phyloP scores from a whole-genome alignment of 2,797 vertebrate species.

The Sphenopsis melanotis region DNA sequence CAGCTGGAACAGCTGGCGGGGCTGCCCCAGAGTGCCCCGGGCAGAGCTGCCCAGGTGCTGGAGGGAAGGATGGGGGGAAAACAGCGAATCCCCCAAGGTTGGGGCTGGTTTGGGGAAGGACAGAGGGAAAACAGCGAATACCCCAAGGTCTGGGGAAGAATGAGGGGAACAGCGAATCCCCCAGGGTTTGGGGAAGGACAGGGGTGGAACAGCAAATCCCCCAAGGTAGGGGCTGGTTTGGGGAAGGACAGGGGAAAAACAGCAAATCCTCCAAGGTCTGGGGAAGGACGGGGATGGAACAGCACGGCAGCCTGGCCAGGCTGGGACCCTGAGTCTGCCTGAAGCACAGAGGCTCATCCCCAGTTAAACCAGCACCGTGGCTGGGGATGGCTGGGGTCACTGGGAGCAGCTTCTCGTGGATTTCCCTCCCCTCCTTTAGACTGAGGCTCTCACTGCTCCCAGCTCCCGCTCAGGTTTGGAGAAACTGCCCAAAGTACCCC shows the following conservation, averaged over 20 bases:
- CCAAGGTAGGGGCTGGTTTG: no score
- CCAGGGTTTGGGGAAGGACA: no score
- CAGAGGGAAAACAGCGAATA: no score
- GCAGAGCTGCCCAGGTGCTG: neutral
- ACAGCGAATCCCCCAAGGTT: no score
- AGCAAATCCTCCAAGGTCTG: neutral
- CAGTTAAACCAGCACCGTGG: neutral
- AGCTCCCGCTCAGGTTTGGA: fast-evolving
- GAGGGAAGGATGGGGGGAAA: neutral
- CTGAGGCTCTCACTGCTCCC: neutral
- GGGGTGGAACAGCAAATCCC: no score
- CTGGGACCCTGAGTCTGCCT: neutral
- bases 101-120: neutral
- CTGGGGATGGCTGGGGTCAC: neutral
- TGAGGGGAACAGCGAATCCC: no score
- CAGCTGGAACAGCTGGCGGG: neutral
- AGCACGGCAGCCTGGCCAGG: neutral
- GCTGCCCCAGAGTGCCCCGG: neutral
- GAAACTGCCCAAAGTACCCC: no score
- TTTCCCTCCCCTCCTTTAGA: neutral
- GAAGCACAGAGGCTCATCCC: neutral
- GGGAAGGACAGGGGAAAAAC: neutral
- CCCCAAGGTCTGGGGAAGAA: no score
- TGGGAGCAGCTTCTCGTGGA: neutral
- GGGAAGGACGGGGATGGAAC: neutral